Conservation (phyloP, 1,140 invertebrate species). For the Andrena cerasifolii region DNA sequence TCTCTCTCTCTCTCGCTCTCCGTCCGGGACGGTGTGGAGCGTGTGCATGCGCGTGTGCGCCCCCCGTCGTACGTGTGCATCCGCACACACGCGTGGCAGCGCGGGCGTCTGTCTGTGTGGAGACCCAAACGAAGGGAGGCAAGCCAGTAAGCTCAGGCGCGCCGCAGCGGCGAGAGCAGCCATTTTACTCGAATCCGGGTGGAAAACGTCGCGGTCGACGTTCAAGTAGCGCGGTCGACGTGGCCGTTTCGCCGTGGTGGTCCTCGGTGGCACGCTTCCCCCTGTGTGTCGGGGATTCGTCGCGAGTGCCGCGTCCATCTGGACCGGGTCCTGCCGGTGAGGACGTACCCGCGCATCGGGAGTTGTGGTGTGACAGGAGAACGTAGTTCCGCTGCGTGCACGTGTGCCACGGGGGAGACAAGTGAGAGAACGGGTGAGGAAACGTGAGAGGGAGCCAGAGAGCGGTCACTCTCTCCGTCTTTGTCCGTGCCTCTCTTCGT, state of each 20-base stretch:
- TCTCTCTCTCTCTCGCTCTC: background rate
- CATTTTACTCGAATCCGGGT: slow-evolving; percentile 80
- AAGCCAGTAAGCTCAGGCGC: slow-evolving; percentile 81
- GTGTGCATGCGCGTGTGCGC: slow-evolving; percentile 65
- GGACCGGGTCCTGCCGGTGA: background rate
- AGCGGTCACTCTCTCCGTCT: slow-evolving; percentile 32
- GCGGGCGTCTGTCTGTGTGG: slow-evolving; percentile 75
- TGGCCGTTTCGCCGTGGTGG: background rate
- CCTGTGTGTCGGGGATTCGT: too few species aligned
- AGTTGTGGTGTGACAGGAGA: slow-evolving; percentile 44
- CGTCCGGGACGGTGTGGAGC: slow-evolving; percentile 37
- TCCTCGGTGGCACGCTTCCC: background rate
- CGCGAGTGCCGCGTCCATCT: slow-evolving; percentile 11
- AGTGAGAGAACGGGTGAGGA: slow-evolving; percentile 43
- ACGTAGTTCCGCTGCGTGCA: slow-evolving; percentile 55
- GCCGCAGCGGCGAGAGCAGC: slow-evolving; percentile 81
- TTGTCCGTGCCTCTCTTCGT: slow-evolving; percentile 14
- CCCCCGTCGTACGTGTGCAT: slow-evolving; percentile 51
- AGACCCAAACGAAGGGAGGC: slow-evolving; percentile 81
- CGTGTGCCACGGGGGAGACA: slow-evolving; percentile 63
- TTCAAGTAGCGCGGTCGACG: slow-evolving; percentile 37
- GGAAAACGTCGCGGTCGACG: slow-evolving; percentile 55
- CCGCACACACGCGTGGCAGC: slow-evolving; percentile 61
- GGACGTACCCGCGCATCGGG: slow-evolving; percentile 26
- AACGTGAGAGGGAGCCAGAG: slow-evolving; percentile 34